Evolutionary conservation across 2,113 vertebrate genomes (phyloP), one percentile per base, ranked within the genome.

Genomic region (Oreotrochilus melanogaster): DNA sequence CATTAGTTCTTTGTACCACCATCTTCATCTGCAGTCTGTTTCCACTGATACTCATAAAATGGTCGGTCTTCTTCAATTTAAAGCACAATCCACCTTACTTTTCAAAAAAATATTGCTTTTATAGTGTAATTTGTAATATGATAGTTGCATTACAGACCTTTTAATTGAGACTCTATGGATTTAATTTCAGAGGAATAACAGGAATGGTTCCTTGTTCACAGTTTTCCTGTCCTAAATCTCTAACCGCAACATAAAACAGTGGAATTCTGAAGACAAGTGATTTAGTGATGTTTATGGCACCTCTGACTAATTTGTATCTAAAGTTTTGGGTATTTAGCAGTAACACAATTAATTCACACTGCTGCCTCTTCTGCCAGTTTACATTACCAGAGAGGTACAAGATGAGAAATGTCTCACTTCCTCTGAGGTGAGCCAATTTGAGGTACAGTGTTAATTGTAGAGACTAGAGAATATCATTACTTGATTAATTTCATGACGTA

Each of bases 401-500:
- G n/a, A 86, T 24, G 33, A 91, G 73, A 58, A 93, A 89, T 81
- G 35, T 65, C 62, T 95, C 51, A 48, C 33, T 93, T 96, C 74
- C 51, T 94, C 51, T 82, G 47, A 78, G 24, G 57, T 39, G n/a
- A 94, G 50, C 3, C 56, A 87, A 53, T 88, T 31, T 94, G 57
- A 66, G 47, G 66, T 69, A 71, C 56, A 58, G 31, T 66, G 48
- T 81, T 74, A 78, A 62, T 73, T 92, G 48, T 48, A 80, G 94
- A 73, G 80, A 89, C 43, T 78, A 54, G 47, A 71, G 39, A 74
- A 94, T 93, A 92, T 39, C 10, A 74, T 88, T 83, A 7, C 13
- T 96, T 95, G 85, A 88, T 88, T 94, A 83, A 43, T 86, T 66
- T 58, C 4, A 86, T 88, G 48, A 85, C 92, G 79, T 92, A 85